These are phyloP conservation scores for Antitype chi DNA, from an alignment of 2,888 invertebrate genomes.

Conservation along the genomic window DNA sequence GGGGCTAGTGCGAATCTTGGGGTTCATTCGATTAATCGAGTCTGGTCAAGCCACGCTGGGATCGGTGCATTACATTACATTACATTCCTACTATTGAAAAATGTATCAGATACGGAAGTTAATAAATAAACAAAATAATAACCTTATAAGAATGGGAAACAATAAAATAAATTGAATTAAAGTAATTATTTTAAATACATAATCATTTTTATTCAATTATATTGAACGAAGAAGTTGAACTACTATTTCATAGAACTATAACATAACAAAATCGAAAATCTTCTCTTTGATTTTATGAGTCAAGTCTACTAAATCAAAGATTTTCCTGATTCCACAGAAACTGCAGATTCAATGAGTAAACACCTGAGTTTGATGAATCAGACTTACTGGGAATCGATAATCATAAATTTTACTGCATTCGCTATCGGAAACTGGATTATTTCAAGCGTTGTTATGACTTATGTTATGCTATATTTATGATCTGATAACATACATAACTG, in stretches of 20 bases:
- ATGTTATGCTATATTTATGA: conserved; percentile 47
- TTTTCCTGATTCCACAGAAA: conserved; percentile 57
- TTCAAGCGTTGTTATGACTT: conserved; percentile 57
- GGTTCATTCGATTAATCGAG: too few species aligned
- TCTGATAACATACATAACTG: conserved; percentile 37
- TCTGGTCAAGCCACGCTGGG: too few species aligned
- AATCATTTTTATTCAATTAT: neutral
- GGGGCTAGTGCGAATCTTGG: too few species aligned
- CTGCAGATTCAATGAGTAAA: conserved; percentile 61
- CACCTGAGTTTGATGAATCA: conserved; percentile 67
- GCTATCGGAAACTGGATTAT: conserved; percentile 65
- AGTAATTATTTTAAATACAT: neutral
- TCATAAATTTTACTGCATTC: conserved; percentile 70
- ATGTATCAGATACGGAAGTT: too few species aligned
- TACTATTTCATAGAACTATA: conserved; percentile 14
- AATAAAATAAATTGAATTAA: neutral
- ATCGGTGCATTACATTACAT: too few species aligned
- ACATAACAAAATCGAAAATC: neutral
- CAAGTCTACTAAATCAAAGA: conserved; percentile 38
- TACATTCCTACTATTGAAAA: too few species aligned
- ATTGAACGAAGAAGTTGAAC: neutral
- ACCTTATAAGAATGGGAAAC: neutral
- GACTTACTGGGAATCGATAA: conserved; percentile 70
- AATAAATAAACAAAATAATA: neutral
- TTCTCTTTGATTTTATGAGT: conserved; percentile 3